phyloP scores from a whole-genome alignment of 1,140 invertebrate genomes.

The Drosophila pallidifrons region DNA sequence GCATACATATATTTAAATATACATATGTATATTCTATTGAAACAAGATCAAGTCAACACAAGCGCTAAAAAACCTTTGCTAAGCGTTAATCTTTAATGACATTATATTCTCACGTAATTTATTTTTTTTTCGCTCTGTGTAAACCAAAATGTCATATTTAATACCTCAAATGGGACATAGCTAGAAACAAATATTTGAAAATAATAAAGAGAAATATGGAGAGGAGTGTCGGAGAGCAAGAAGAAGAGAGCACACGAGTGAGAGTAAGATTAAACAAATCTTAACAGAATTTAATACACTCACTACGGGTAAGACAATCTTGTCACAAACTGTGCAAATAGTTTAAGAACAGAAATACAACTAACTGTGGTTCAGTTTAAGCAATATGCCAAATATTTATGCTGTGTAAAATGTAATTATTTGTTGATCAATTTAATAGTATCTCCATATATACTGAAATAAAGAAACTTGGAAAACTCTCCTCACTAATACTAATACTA shows the following conservation, averaged over 20 bases:
- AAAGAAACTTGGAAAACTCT: too few species aligned
- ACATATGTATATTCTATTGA: constrained; percentile 3
- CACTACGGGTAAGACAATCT: not conserved
- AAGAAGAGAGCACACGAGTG: not conserved
- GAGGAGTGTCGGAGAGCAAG: not conserved
- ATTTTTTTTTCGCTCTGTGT: constrained; percentile 16
- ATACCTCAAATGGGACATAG: constrained; percentile 16
- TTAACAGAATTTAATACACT: not conserved
- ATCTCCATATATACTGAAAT: too few species aligned
- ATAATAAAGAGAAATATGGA: constrained; percentile 20
- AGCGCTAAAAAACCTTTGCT: constrained; percentile 9
- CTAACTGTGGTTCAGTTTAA: too few species aligned
- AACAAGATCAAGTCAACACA: not conserved
- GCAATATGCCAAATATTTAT: not conserved
- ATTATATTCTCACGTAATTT: constrained; percentile 26
- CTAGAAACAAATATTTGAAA: constrained; percentile 33
- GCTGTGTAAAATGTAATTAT: not conserved
- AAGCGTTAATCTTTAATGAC: constrained; percentile 18
- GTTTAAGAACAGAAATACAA: not conserved
- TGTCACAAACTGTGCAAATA: not conserved
- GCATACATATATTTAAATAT: not conserved
- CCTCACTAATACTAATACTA: too few species aligned
- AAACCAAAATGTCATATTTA: constrained; percentile 14
- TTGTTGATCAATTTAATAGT: not conserved
- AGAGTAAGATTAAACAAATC: not conserved